Evolutionary conservation across 2,113 vertebrate genomes (phyloP).

Genomic region (Natator depressus): DNA sequence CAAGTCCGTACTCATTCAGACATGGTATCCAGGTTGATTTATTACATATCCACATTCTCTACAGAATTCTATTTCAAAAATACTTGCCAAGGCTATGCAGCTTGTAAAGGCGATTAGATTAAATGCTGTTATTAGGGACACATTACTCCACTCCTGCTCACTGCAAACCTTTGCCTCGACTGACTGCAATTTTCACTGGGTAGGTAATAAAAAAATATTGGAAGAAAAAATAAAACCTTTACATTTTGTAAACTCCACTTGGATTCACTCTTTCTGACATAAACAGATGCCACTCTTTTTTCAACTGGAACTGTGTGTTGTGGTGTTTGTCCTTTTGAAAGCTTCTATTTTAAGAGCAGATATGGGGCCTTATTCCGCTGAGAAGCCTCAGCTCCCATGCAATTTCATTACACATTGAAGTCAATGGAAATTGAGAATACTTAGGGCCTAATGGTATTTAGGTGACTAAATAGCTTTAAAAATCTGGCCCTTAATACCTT

Average conservation of each 20-base stretch:
- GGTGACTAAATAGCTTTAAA: no score
- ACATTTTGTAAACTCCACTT: background rate
- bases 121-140: background rate
- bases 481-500: background rate
- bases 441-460: background rate
- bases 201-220: background rate
- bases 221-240: background rate
- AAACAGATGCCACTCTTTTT: accelerated
- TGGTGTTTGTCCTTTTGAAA: background rate
- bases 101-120: background rate
- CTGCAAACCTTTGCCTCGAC: background rate
- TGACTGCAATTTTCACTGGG: background rate
- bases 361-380: background rate
- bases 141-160: background rate
- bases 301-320: background rate
- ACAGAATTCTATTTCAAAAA: background rate
- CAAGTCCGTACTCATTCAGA: background rate
- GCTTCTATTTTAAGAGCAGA: background rate
- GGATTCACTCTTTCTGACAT: background rate
- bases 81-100: background rate
- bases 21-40: background rate
- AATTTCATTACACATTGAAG: background rate
- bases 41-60: background rate
- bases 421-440: background rate
- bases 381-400: background rate